Evolutionary conservation across 2,113 vertebrate genomes (phyloP).

Genomic region (Smithornis capensis): DNA sequence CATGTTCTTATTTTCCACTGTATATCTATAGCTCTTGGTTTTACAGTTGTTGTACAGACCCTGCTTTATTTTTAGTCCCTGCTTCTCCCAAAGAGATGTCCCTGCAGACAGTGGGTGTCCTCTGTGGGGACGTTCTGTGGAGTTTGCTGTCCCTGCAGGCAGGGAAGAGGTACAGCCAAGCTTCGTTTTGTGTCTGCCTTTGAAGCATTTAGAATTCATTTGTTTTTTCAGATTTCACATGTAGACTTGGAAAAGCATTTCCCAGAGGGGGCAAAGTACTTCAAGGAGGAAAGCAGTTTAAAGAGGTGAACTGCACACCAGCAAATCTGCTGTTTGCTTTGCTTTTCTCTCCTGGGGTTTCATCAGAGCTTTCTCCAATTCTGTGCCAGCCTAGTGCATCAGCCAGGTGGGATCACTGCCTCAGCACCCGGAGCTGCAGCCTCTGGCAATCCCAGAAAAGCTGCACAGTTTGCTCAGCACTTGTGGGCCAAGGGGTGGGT

Average conservation of each 20-base stretch:
- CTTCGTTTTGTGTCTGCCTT: not conserved
- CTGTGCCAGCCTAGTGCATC: rapidly evolving
- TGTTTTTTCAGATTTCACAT: not conserved
- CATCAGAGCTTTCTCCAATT: not conserved
- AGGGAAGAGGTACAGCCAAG: not conserved
- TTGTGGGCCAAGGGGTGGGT: too few relatives aligned
- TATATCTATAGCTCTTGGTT: not conserved
- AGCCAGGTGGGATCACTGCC: not conserved
- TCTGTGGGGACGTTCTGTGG: not conserved
- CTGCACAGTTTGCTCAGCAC: not conserved
- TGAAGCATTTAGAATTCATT: not conserved
- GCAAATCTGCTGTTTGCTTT: not conserved
- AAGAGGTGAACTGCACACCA: not conserved
- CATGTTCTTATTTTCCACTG: not conserved
- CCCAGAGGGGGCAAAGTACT: not conserved
- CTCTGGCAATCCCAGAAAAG: rapidly evolving
- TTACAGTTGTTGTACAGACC: not conserved
- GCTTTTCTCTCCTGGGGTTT: not conserved
- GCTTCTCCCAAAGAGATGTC: not conserved
- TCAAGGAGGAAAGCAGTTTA: not conserved
- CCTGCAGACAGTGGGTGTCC: not conserved
- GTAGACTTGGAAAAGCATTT: not conserved
- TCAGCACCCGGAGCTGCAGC: not conserved
- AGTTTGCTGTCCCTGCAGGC: not conserved
- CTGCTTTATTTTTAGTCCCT: not conserved